Evolutionary conservation across 2,888 invertebrate genomes (phyloP), one percentile per base, ranked within the genome.

Genomic region (Agrochola lychnidis): DNA sequence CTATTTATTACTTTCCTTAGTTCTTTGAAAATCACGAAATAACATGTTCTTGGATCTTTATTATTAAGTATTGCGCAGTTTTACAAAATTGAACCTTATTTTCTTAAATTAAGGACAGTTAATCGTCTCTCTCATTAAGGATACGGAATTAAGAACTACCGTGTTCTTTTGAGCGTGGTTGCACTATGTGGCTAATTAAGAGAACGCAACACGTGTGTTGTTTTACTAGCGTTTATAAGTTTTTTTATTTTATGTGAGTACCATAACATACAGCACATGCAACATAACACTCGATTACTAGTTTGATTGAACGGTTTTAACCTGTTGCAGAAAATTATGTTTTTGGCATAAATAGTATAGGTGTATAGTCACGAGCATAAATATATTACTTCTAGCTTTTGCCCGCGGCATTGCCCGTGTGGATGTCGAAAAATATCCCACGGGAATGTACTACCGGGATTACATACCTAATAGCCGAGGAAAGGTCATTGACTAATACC

Each of bases 131-230:
- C 45, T 66, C 45, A 48, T 67, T 16, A n/a, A n/a, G n/a, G 40
- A 48, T 57, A 59, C 4, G 25, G 53, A n/a, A 42, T 51, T 61
- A 22, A 45, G 12, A 14, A 62, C 25, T 36, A 42, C 12, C 2
- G 53, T 25, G 64, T 62, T 56, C 40, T 40, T 73, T 42, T 25
- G 48, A 57, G 30, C 40, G 66, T n/a, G 30, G 59, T 62, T 81
- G 36, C 48, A 73, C 62, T 74, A 51, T 74, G 74, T 57, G 67
- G 61, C 30, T 42, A 63, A 67, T 74, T 62, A 80, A 22, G 16
- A 81, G 30, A 48, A 73, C 45, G 66, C 73, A 40, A 67, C 56
- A 62, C 66, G 19, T 53, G 59, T 67, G 48, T 48, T 14, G 45
- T 56, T 66, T 40, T 30, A 62, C 30, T 30, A 40, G 16, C 16